Conservation (phyloP, 2,888 invertebrate species). For the Thymelicus acteon region DNA sequence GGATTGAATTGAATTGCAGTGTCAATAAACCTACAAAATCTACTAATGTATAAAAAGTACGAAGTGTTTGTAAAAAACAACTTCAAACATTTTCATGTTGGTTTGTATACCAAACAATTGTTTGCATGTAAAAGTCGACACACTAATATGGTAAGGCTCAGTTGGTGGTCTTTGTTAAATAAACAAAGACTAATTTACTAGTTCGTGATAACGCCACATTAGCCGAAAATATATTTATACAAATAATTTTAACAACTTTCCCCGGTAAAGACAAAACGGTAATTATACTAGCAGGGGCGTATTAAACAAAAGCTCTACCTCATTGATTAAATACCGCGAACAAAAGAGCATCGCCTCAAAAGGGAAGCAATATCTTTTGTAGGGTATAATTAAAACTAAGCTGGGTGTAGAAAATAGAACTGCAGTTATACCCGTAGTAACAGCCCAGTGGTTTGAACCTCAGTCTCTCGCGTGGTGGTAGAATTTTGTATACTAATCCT, state of each 20-base stretch:
- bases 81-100: no score
- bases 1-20: no score
- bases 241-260: slow-evolving; percentile 37
- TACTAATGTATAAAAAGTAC: no score
- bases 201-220: slow-evolving; percentile 25
- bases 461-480: no score
- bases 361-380: slow-evolving; percentile 60
- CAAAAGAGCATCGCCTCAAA: slow-evolving; percentile 44
- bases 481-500: no score
- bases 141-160: slow-evolving; percentile 17
- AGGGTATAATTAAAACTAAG: slow-evolving; percentile 73
- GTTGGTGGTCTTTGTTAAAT: slow-evolving; percentile 32
- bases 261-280: slow-evolving; percentile 28
- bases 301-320: slow-evolving; percentile 31
- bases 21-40: no score
- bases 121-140: slow-evolving; percentile 15
- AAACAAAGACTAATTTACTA: slow-evolving; percentile 32
- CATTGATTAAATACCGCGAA: slow-evolving; percentile 40
- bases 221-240: slow-evolving; percentile 27
- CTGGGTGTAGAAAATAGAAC: slow-evolving; percentile 51
- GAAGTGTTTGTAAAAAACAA: no score
- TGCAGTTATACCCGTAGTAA: neutral
- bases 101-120: slow-evolving; percentile 17
- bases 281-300: slow-evolving; percentile 15
- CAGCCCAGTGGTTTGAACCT: no score